These are phyloP conservation scores for Drosophila littoralis DNA, from an alignment of 1,140 invertebrate genomes.

Conservation along the genomic window DNA sequence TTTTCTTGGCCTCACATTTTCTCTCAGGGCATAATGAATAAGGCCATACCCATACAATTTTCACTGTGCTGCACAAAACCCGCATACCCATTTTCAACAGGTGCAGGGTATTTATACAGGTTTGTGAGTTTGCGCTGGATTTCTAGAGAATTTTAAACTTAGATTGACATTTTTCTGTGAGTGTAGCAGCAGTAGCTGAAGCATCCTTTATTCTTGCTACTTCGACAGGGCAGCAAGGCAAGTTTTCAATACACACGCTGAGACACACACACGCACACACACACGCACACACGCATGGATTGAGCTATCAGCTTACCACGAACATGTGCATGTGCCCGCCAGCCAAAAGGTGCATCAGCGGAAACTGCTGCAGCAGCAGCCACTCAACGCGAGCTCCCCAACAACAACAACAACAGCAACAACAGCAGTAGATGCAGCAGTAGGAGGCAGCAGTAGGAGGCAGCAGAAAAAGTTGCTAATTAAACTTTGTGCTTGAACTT, in stretches of 20 bases:
- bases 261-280: constrained; percentile 12
- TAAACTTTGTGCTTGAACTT: constrained; percentile 80
- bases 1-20: too few species aligned
- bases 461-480: constrained; percentile 75
- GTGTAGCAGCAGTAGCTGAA: constrained; percentile 34
- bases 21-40: too few species aligned
- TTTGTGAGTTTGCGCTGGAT: too few species aligned
- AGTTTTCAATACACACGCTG: constrained; percentile 57
- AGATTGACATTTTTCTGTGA: background rate
- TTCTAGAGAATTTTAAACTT: too few species aligned
- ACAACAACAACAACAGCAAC: constrained; percentile 10
- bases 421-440: constrained; percentile 29
- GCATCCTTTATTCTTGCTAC: constrained; percentile 65
- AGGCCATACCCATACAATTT: too few species aligned
- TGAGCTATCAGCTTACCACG: constrained; percentile 65
- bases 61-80: too few species aligned
- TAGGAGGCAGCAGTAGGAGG: constrained; percentile 28
- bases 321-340: constrained; percentile 65
- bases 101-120: too few species aligned
- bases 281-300: background rate
- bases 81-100: too few species aligned
- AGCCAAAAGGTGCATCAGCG: constrained; percentile 73
- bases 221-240: constrained; percentile 44
- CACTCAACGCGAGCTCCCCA: constrained; percentile 53
- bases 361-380: constrained; percentile 66